Conservation (phyloP, 2,797 vertebrate genomes). For the Mastacembelus armatus region DNA sequence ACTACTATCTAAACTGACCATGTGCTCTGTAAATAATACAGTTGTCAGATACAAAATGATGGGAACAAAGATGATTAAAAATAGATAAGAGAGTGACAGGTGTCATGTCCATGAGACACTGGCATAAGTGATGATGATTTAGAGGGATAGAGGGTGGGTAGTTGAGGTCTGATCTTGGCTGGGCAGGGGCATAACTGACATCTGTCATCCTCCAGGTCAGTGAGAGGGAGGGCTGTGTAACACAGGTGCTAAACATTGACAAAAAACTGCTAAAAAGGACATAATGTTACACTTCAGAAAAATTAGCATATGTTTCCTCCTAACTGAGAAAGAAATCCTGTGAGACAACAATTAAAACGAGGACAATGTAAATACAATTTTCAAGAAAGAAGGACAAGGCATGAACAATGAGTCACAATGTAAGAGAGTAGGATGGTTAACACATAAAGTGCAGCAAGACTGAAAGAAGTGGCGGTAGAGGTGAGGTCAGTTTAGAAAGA, state of each 20-base stretch:
- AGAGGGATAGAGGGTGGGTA: slow-evolving; percentile 64
- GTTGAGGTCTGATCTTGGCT: slow-evolving; percentile 49
- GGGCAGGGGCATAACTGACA: slow-evolving; percentile 78
- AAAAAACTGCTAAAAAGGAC: slow-evolving; percentile 28
- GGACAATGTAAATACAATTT: slow-evolving; percentile 29
- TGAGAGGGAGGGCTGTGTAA: slow-evolving; percentile 22
- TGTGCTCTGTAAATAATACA: slow-evolving; percentile 48
- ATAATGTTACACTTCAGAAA: slow-evolving; percentile 35
- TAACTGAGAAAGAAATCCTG: slow-evolving; percentile 60
- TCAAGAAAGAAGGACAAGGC: slow-evolving; percentile 44
- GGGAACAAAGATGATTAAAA: slow-evolving; percentile 74
- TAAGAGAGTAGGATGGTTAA: slow-evolving; percentile 39
- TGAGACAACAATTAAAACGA: slow-evolving; percentile 59
- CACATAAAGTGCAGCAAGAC: slow-evolving; percentile 49
- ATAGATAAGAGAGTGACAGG: slow-evolving; percentile 88
- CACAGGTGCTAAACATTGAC: slow-evolving; percentile 38
- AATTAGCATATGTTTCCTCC: slow-evolving; percentile 35
- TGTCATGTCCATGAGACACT: slow-evolving; percentile 90
- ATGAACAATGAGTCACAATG: slow-evolving; percentile 41
- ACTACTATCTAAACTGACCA: too few species aligned
- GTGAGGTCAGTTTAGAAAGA: slow-evolving; percentile 32
- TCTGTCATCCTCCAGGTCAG: slow-evolving; percentile 84
- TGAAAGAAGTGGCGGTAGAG: slow-evolving; percentile 18
- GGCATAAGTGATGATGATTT: slow-evolving; percentile 84
- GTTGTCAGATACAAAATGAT: slow-evolving; percentile 62